A percentile compares a stretch with the other conserved stretches of the same genome.
phyloP scores from a whole-genome alignment of 2,797 vertebrate genomes.

The Siniperca undulata region DNA sequence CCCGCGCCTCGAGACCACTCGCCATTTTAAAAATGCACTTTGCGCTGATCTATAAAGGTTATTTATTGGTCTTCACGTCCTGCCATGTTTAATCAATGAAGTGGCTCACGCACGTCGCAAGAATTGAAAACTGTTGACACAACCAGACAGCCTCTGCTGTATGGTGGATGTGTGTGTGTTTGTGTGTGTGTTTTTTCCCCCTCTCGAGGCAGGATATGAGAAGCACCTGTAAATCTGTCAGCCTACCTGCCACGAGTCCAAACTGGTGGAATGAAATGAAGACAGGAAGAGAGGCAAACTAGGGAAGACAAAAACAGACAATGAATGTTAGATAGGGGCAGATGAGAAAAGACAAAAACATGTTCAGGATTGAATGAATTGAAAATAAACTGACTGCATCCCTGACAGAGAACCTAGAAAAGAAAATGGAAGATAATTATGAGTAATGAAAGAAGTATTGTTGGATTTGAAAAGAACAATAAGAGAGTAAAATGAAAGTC shows the following conservation, averaged over 20 bases:
- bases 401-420: not conserved
- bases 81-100: slow-evolving; percentile 81
- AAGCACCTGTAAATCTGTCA: slow-evolving; percentile 82
- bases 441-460: not conserved
- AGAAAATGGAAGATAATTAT: not conserved
- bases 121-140: slow-evolving; percentile 74
- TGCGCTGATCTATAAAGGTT: slow-evolving; percentile 66
- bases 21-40: slow-evolving; percentile 68
- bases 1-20: slow-evolving; percentile 51
- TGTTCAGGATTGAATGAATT: not conserved
- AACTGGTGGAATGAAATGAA: slow-evolving; percentile 64
- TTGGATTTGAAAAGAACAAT: not conserved
- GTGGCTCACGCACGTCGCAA: slow-evolving; percentile 63
- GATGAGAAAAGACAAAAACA: slow-evolving; percentile 2
- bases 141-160: slow-evolving; percentile 44
- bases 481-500: not conserved
- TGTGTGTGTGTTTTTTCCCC: not conserved
- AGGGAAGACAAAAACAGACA: slow-evolving; percentile 26
- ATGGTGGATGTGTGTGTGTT: not conserved
- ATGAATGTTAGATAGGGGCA: slow-evolving; percentile 10
- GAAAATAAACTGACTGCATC: slow-evolving; percentile 15
- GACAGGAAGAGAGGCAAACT: slow-evolving; percentile 25
- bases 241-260: slow-evolving; percentile 68
- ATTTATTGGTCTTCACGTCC: slow-evolving; percentile 77
- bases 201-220: slow-evolving; percentile 62